Conservation (phyloP, 2,888 invertebrate species). For the Cheilosia pagana region DNA sequence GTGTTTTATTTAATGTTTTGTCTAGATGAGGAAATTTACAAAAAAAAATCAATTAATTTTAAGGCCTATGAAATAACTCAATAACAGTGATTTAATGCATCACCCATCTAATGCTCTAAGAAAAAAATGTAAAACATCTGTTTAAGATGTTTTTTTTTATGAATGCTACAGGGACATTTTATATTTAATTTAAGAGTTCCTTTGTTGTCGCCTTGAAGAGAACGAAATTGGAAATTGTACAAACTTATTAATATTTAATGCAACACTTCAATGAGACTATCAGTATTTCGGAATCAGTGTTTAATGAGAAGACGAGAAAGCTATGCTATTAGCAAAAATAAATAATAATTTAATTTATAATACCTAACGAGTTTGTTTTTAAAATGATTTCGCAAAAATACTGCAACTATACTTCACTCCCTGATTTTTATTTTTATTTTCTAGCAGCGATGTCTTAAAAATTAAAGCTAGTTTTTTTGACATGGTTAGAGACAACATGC, state of each 20-base stretch:
- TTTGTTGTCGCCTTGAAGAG: background rate
- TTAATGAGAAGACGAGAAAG: background rate
- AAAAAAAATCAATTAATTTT: constrained; percentile 7
- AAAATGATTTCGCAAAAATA: background rate
- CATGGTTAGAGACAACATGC: no score
- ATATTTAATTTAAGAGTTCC: background rate
- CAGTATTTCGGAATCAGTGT: constrained; percentile 43
- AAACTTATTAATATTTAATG: constrained; percentile 26
- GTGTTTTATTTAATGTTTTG: constrained; percentile 23
- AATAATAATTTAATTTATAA: constrained; percentile 14
- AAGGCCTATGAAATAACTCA: background rate
- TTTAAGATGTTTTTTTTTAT: background rate
- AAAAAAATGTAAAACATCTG: background rate
- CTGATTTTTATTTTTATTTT: no score
- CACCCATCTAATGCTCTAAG: constrained; percentile 30
- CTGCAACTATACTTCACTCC: no score
- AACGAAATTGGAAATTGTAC: constrained; percentile 22
- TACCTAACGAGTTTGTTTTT: background rate
- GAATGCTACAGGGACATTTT: constrained; percentile 9
- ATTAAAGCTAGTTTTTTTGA: no score
- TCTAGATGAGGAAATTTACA: constrained; percentile 28
- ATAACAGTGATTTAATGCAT: constrained; percentile 42
- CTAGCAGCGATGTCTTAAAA: no score
- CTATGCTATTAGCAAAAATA: background rate
- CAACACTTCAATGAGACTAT: constrained; percentile 35